Base-by-base conservation (phyloP, 2,797 vertebrate species). In the Lithobates pipiens region DNA sequence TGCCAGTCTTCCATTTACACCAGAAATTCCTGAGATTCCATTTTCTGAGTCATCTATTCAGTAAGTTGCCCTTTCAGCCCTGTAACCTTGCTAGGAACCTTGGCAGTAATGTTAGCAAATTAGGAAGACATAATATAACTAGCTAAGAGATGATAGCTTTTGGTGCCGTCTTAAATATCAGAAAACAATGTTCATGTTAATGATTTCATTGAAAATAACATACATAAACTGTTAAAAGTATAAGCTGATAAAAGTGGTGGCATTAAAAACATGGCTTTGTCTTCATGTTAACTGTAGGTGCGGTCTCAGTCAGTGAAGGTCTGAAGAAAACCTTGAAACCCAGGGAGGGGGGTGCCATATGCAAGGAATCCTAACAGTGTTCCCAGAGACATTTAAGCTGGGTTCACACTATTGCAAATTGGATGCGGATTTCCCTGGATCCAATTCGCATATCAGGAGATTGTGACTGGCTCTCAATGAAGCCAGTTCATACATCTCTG, bases 41-140 rank as follows among this genome's bases (percentile, higher is more conserved):
- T 36, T 21, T 57, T 80, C 68, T 71, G 23, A 72, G 32, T n/a
- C 32, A 57, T 36, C 68, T 61, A 50, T 63, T 61, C 13, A 81
- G 36, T 63, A 34, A 18, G 5, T 42, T 71, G 27, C 27, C 44
- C 67, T 70, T 27, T 80, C 21, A 10, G 72, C 72, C 44, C 23
- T 80, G 68, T 72, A 61, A 81, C 69, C 70, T 72, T 71, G 70
- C 36, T 39, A 15, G 39, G 70, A 73, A 50, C 79, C 70, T 81
- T 57, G 70, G 50, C 25, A 73, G 32, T 25, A 15, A 15, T 75
- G 70, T 57, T 54, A 72, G 36, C 54, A 72, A 72, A 42, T 61
- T n/a, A 29, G 57, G 21, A 25, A 61, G 25, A 73, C 69, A 81
- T 61, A 81, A 81, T 44, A 74, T 8, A 4, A 27, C n/a, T 74